Evolutionary conservation across 2,113 vertebrate species (phyloP).

Genomic region (Suncus etruscus): DNA sequence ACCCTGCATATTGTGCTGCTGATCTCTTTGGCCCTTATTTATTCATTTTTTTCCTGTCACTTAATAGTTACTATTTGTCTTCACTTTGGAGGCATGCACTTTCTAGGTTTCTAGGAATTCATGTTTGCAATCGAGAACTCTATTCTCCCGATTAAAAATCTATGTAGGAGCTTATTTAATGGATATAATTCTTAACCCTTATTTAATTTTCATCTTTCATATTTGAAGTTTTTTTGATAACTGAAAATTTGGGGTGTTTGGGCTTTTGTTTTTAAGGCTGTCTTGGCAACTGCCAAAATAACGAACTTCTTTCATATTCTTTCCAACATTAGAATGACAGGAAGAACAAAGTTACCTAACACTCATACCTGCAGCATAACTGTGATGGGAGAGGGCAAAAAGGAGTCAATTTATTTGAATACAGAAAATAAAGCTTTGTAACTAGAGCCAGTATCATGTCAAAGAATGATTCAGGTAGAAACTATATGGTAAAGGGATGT

Average conservation of each 20-base stretch:
- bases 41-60: no score
- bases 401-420: accelerated
- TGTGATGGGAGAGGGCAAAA: no score
- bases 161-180: background rate
- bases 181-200: background rate
- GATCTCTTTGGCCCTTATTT: no score
- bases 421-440: background rate
- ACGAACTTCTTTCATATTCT: background rate
- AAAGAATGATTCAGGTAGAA: background rate
- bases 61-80: background rate
- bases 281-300: background rate
- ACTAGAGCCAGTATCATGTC: background rate
- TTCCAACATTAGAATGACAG: background rate
- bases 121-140: background rate
- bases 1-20: no score
- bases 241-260: background rate
- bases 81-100: background rate
- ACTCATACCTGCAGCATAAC: background rate
- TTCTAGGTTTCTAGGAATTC: background rate
- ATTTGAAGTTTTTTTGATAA: background rate
- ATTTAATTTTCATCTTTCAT: background rate
- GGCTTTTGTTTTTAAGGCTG: background rate
- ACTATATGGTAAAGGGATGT: accelerated
- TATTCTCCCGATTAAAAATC: background rate
- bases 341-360: background rate